A percentile compares a stretch with the other conserved stretches of the same genome.
phyloP scores from a whole-genome alignment of 2,113 vertebrate genomes.

The Brachionichthys hirsutus region DNA sequence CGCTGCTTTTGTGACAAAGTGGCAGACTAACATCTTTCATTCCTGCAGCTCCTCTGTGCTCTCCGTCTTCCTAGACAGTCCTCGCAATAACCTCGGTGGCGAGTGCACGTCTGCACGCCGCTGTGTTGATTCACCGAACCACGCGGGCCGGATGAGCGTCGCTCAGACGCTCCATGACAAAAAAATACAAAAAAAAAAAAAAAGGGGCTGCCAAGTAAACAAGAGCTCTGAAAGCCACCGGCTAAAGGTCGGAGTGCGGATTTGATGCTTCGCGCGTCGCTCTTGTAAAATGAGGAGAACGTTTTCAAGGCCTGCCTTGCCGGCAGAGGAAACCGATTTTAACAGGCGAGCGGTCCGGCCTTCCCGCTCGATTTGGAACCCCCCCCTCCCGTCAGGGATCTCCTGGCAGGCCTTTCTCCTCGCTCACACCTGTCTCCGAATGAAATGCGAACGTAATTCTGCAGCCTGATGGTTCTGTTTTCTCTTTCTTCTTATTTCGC shows the following conservation, averaged over 20 bases:
- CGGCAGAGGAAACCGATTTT: slow-evolving; percentile 44
- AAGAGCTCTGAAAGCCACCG: slow-evolving; percentile 37
- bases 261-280: no score
- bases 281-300: no score
- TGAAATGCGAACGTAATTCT: slow-evolving; percentile 41
- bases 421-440: slow-evolving; percentile 17
- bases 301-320: no score
- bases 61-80: slow-evolving; percentile 47
- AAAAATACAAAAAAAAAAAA: neutral
- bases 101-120: slow-evolving; percentile 51
- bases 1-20: slow-evolving; percentile 71
- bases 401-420: slow-evolving; percentile 34
- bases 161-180: slow-evolving; percentile 35
- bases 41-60: slow-evolving; percentile 59
- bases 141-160: slow-evolving; percentile 46
- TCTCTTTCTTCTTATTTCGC: slow-evolving; percentile 32
- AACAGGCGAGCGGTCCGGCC: slow-evolving; percentile 56
- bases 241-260: slow-evolving; percentile 29
- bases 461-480: slow-evolving; percentile 22
- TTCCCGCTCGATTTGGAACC: slow-evolving; percentile 50
- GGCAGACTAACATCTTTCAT: slow-evolving; percentile 70
- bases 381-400: slow-evolving; percentile 50
- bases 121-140: slow-evolving; percentile 45
- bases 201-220: no score
- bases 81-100: slow-evolving; percentile 56